A percentile compares a stretch with the other conserved stretches of the same genome.
Conservation (phyloP, 1,140 invertebrate species). For the Galleria mellonella region DNA sequence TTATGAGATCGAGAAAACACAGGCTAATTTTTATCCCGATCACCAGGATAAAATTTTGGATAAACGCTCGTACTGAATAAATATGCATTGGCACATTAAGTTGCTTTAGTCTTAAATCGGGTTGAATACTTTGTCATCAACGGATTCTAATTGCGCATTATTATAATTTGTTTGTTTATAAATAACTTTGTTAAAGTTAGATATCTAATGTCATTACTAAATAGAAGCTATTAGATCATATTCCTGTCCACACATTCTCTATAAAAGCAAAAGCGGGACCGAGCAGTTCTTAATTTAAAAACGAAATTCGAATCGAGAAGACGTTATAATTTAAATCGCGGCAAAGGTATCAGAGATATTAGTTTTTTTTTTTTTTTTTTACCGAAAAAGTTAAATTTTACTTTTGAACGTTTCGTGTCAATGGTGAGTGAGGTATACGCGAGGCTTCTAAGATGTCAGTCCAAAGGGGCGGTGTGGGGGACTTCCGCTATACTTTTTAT, state of each 20-base stretch:
- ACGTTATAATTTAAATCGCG: too few species aligned
- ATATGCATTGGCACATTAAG: too few species aligned
- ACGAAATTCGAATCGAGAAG: too few species aligned
- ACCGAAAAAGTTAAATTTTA: neutral
- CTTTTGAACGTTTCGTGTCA: conserved; percentile 7
- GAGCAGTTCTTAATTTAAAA: too few species aligned
- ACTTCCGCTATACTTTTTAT: conserved; percentile 50
- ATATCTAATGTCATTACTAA: conserved; percentile 5
- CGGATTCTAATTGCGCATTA: neutral
- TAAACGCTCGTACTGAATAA: too few species aligned
- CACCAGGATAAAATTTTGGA: too few species aligned
- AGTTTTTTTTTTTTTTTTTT: too few species aligned
- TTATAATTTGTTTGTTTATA: neutral
- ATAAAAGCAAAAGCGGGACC: too few species aligned
- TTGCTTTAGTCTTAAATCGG: neutral
- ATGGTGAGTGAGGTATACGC: conserved; percentile 12
- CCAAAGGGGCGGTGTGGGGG: conserved; percentile 34
- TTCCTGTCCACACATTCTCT: too few species aligned
- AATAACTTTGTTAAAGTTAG: neutral
- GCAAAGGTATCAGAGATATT: too few species aligned
- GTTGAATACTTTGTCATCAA: neutral
- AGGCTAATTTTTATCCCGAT: too few species aligned
- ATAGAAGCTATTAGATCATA: neutral
- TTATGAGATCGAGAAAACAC: too few species aligned
- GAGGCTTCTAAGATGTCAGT: conserved; percentile 24